A percentile compares a stretch with the other conserved stretches of the same genome.
phyloP scores from a whole-genome alignment of 2,797 vertebrate genomes.

The Saxicola maurus region DNA sequence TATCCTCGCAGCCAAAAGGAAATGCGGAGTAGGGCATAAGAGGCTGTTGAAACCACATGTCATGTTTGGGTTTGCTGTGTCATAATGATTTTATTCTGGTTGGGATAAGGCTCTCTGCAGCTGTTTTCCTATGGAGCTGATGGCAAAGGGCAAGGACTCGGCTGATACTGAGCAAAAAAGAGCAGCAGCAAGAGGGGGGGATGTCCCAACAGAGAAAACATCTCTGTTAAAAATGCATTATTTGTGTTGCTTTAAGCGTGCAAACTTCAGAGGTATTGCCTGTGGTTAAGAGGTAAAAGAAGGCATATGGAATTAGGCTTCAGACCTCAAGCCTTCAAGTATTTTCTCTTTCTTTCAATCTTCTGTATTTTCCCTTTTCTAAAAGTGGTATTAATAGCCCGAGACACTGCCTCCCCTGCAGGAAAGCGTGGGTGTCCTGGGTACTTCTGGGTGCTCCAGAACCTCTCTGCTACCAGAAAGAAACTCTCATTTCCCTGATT shows the following conservation, averaged over 20 bases:
- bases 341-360: not conserved
- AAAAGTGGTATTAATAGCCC: not conserved
- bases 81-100: slow-evolving; percentile 60
- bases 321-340: slow-evolving; percentile 33
- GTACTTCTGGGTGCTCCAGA: not conserved
- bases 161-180: not conserved
- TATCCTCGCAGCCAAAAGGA: slow-evolving; percentile 52
- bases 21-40: slow-evolving; percentile 32
- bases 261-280: not conserved
- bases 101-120: slow-evolving; percentile 47
- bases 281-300: slow-evolving; percentile 3
- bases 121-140: slow-evolving; percentile 45
- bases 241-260: not conserved
- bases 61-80: slow-evolving; percentile 53
- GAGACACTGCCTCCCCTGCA: not conserved
- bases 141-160: not conserved
- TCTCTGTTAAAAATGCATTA: not conserved
- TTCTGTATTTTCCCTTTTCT: not conserved
- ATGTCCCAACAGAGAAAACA: not conserved
- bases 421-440: not conserved
- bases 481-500: not conserved
- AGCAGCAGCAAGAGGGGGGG: not conserved
- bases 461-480: not conserved
- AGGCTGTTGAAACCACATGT: slow-evolving; percentile 55
- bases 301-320: slow-evolving; percentile 23